These are phyloP conservation scores for Argopecten irradians DNA, from an alignment of 1,140 invertebrate genomes.

Conservation along the genomic window DNA sequence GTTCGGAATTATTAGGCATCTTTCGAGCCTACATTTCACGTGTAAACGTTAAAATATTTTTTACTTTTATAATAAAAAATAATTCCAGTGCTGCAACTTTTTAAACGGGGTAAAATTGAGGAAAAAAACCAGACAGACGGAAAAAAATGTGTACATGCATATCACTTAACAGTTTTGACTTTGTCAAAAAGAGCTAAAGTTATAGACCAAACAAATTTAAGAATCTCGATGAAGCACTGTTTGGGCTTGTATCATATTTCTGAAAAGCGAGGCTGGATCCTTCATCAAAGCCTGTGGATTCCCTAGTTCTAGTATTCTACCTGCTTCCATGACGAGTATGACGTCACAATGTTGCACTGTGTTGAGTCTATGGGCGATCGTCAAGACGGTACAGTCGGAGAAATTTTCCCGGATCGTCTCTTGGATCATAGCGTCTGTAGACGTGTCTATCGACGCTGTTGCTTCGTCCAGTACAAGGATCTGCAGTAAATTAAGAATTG, in stretches of 20 bases:
- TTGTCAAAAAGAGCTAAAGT: no score
- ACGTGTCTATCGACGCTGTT: conserved; percentile 88
- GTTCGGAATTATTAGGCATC: no score
- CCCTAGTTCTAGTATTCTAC: conserved; percentile 71
- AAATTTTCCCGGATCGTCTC: conserved; percentile 71
- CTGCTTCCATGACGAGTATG: conserved; percentile 82
- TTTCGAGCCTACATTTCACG: no score
- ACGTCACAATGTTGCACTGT: conserved; percentile 77
- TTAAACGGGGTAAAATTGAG: no score
- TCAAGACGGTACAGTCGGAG: conserved; percentile 78
- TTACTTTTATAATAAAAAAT: no score
- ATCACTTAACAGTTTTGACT: no score
- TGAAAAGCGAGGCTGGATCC: not conserved
- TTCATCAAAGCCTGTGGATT: not conserved
- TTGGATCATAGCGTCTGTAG: conserved; percentile 76
- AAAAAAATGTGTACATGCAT: no score
- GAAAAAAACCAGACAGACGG: no score
- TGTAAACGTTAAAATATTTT: no score
- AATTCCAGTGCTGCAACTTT: no score
- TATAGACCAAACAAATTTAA: not conserved
- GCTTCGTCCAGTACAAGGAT: conserved; percentile 90
- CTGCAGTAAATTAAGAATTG: conserved; percentile 31
- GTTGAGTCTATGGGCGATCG: conserved; percentile 80
- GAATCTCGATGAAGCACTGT: not conserved
- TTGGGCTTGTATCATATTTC: not conserved